Conservation (phyloP, 2,797 vertebrate species). For the Heteromormyrus szaboi region DNA sequence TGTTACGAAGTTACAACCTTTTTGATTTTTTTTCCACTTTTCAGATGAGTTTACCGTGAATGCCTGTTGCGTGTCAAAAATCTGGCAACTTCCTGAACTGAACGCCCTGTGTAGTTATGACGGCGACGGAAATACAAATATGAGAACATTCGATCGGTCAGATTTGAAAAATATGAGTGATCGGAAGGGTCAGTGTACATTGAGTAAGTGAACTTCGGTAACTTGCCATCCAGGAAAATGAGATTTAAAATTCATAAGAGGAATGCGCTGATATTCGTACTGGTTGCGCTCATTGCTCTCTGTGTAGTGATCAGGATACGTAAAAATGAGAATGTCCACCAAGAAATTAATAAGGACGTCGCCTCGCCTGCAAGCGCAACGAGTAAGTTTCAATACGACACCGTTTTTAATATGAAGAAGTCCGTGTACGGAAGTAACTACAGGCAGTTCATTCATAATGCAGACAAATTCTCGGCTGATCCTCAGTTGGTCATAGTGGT, state of each 20-base stretch:
- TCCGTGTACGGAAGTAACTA: conserved; percentile 59
- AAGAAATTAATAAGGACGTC: neutral
- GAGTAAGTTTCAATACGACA: conserved; percentile 42
- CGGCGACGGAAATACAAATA: neutral
- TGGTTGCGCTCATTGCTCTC: conserved; percentile 37
- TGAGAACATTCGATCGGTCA: neutral
- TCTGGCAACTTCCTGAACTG: conserved; percentile 14
- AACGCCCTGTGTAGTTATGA: neutral
- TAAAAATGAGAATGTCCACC: conserved; percentile 28
- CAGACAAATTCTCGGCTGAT: conserved; percentile 49
- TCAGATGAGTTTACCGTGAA: conserved; percentile 15
- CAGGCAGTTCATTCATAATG: conserved; percentile 55
- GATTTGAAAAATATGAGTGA: neutral
- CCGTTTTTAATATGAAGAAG: conserved; percentile 40
- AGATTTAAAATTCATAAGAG: conserved; percentile 55
- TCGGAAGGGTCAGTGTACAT: conserved; percentile 10
- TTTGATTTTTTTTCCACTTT: neutral
- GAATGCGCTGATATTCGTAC: conserved; percentile 51
- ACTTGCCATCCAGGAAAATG: conserved; percentile 47
- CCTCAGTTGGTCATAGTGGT: conserved; percentile 62
- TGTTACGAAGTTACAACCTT: neutral
- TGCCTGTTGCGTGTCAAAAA: neutral
- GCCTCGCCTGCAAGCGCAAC: conserved; percentile 2
- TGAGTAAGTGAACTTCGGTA: neutral
- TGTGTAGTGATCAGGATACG: conserved; percentile 47